Conservation (phyloP, 2,113 vertebrate species). For the Catharus bicknelli region DNA sequence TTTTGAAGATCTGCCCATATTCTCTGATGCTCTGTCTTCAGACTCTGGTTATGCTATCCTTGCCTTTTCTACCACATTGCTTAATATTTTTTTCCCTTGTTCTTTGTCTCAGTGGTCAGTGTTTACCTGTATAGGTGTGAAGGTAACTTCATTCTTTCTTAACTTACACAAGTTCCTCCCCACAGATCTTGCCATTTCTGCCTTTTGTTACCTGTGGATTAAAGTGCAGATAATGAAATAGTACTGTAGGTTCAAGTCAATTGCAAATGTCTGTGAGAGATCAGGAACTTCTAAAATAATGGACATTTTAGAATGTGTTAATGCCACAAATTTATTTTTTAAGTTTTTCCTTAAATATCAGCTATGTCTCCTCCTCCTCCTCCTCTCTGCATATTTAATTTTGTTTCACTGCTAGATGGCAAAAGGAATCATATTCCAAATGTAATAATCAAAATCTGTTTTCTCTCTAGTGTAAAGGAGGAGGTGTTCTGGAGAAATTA, state of each 20-base stretch:
- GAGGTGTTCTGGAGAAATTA: conserved; percentile 99
- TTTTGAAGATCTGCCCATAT: background rate
- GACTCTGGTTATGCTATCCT: background rate
- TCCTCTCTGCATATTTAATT: background rate
- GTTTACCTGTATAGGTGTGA: background rate
- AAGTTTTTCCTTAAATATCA: background rate
- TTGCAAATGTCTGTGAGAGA: background rate
- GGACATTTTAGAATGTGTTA: background rate
- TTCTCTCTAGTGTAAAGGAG: conserved; percentile 87
- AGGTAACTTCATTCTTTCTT: background rate
- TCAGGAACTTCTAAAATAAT: background rate
- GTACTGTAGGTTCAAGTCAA: background rate
- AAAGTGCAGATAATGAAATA: background rate
- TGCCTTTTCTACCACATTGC: background rate
- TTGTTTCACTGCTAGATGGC: background rate
- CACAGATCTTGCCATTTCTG: background rate
- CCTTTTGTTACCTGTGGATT: background rate
- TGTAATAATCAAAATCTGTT: background rate
- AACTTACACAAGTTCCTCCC: background rate
- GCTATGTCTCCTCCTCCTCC: background rate
- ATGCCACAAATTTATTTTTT: background rate
- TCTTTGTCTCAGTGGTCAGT: background rate
- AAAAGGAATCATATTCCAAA: background rate
- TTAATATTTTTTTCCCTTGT: background rate
- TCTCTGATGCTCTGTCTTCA: background rate